phyloP scores from a whole-genome alignment of 2,888 invertebrate species.

The Leucophenga montana region DNA sequence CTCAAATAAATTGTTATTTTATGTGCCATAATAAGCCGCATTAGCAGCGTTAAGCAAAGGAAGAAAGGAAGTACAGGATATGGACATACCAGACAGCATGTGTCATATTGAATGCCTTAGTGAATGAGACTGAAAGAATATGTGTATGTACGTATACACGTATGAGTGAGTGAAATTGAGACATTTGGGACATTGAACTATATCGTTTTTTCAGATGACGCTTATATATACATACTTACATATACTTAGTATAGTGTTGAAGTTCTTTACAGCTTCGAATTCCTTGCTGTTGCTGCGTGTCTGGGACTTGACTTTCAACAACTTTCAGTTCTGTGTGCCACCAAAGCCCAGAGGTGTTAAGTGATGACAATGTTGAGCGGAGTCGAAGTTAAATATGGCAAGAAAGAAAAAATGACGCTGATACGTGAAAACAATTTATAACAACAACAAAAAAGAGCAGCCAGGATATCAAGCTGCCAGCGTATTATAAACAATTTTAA shows the following conservation, averaged over 20 bases:
- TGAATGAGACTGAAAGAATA: neutral
- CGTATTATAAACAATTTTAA: conserved; percentile 61
- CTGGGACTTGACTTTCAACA: conserved; percentile 22
- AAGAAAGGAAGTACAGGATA: conserved; percentile 41
- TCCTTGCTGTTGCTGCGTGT: conserved; percentile 7
- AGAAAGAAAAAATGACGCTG: conserved; percentile 17
- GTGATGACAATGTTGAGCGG: too few species aligned
- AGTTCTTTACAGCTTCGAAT: neutral
- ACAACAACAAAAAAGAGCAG: conserved; percentile 5
- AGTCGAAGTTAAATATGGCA: neutral
- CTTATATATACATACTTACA: too few species aligned
- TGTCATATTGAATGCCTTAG: too few species aligned
- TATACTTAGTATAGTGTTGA: neutral
- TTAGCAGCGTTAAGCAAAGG: conserved; percentile 53
- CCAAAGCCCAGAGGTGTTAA: conserved; percentile 14
- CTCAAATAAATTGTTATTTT: conserved; percentile 66
- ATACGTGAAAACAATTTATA: conserved; percentile 34
- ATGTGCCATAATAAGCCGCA: conserved; percentile 66
- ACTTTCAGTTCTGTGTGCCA: neutral
- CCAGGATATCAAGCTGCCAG: neutral
- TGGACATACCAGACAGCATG: too few species aligned
- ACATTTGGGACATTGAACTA: conserved; percentile 61
- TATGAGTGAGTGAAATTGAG: conserved; percentile 50
- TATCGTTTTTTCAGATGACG: conserved; percentile 26
- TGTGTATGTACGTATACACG: neutral